Evolutionary conservation across 1,140 invertebrate species (phyloP).

Genomic region (Drosophila ficusphila): DNA sequence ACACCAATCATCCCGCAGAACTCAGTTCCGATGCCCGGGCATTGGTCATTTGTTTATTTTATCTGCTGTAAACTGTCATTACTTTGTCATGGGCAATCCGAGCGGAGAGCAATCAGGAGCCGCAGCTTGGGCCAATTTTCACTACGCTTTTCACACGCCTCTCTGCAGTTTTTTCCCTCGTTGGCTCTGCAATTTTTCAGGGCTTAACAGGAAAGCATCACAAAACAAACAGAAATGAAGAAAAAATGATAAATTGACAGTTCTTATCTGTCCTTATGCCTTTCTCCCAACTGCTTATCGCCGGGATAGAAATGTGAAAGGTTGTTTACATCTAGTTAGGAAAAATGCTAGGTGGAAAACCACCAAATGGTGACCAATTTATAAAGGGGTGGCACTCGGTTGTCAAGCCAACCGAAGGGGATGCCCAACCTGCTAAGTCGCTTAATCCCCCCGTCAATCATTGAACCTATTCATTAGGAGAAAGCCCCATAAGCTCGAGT

Average conservation of each 20-base stretch:
- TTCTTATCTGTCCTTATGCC: slow-evolving; percentile 67
- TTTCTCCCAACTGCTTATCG: slow-evolving; percentile 15
- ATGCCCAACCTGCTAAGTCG: slow-evolving; percentile 4
- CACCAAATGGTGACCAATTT: slow-evolving; percentile 14
- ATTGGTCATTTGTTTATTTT: slow-evolving; percentile 77
- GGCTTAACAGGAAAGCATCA: slow-evolving; percentile 22
- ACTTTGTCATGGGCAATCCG: slow-evolving; percentile 76
- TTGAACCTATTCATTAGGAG: slow-evolving; percentile 30
- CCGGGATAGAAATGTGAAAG: background rate
- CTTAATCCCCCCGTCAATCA: slow-evolving; percentile 32
- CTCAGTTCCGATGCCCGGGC: slow-evolving; percentile 16
- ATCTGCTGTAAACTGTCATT: slow-evolving; percentile 81
- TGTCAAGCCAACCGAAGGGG: slow-evolving; percentile 23
- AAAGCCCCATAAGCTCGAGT: slow-evolving; percentile 25
- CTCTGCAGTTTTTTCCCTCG: slow-evolving; percentile 21
- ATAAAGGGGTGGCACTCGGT: background rate
- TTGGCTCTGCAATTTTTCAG: slow-evolving; percentile 20
- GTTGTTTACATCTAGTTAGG: slow-evolving; percentile 55
- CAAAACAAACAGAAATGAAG: background rate
- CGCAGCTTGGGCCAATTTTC: slow-evolving; percentile 58
- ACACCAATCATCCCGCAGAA: slow-evolving; percentile 27
- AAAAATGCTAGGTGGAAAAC: slow-evolving; percentile 12
- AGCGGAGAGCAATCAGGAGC: slow-evolving; percentile 16
- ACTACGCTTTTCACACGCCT: slow-evolving; percentile 59
- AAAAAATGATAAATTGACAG: slow-evolving; percentile 72